A percentile compares a stretch with the other conserved stretches of the same genome.
phyloP scores from a whole-genome alignment of 2,888 invertebrate species.

The Clivina fossor region DNA sequence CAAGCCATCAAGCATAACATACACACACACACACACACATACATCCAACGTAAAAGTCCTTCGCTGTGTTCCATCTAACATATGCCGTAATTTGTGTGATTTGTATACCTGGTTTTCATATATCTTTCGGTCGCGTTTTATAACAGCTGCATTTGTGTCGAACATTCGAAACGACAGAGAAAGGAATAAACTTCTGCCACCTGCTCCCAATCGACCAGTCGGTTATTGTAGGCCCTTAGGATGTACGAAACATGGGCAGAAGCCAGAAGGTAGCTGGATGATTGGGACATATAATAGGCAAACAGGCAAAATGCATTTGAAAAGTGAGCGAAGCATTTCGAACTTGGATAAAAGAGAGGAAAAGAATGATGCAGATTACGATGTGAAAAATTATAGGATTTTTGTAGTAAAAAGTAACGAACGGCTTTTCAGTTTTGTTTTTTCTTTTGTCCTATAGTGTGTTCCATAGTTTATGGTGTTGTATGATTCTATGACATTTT shows the following conservation, averaged over 20 bases:
- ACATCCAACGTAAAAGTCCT: no score
- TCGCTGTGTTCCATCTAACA: slow-evolving; percentile 45
- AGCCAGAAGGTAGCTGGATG: not conserved
- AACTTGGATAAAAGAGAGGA: no score
- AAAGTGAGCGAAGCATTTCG: slow-evolving; percentile 42
- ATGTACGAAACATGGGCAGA: not conserved
- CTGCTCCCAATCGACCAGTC: slow-evolving; percentile 45
- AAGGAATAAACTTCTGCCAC: slow-evolving; percentile 55
- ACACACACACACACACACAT: no score
- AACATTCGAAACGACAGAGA: no score
- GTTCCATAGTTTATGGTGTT: not conserved
- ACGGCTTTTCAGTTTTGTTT: no score
- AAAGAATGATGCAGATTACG: no score
- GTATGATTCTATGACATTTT: no score
- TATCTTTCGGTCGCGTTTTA: no score
- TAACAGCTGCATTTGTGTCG: slow-evolving; percentile 54
- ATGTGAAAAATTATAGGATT: no score
- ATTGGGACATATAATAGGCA: slow-evolving; percentile 48
- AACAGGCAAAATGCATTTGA: slow-evolving; percentile 50
- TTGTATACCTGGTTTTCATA: slow-evolving; percentile 41
- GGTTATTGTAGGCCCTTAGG: not conserved
- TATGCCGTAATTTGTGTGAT: slow-evolving; percentile 48
- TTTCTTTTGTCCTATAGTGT: no score
- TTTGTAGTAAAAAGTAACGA: no score
- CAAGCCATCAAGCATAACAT: no score